Evolutionary conservation across 2,888 invertebrate genomes (phyloP).

Genomic region (Ommatoiulus sabulosus): DNA sequence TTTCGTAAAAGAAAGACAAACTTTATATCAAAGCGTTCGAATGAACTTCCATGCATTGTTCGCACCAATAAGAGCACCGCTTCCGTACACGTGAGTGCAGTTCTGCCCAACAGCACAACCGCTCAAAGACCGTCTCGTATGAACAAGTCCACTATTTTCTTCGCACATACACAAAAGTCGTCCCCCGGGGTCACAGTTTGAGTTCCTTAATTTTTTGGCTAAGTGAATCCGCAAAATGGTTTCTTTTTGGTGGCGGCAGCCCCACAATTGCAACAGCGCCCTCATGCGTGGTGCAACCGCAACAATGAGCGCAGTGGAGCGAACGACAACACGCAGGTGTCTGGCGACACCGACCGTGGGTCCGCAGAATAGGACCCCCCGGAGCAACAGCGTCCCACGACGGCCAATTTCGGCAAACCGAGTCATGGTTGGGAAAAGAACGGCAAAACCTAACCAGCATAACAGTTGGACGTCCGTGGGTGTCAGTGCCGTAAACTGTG

Average conservation of each 20-base stretch:
- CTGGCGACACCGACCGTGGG: conserved; percentile 10
- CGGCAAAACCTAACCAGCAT: background rate
- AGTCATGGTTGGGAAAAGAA: background rate
- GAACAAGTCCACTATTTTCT: background rate
- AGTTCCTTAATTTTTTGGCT: conserved; percentile 4
- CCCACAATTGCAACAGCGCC: background rate
- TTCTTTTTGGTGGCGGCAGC: background rate
- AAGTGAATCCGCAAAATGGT: background rate
- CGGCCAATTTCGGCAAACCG: background rate
- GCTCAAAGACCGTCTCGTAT: background rate
- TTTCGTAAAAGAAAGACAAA: too few relatives aligned
- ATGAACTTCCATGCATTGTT: too few relatives aligned
- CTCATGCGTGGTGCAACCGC: background rate
- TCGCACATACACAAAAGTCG: background rate
- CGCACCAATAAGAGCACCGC: too few relatives aligned
- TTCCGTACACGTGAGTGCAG: too few relatives aligned
- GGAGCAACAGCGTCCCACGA: background rate
- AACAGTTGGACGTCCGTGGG: conserved; percentile 7
- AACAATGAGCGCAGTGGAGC: background rate
- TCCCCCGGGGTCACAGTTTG: background rate
- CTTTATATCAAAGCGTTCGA: too few relatives aligned
- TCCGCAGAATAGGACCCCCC: background rate
- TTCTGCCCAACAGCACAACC: too few relatives aligned
- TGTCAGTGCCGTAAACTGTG: background rate
- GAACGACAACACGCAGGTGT: background rate